phyloP scores from a whole-genome alignment of 2,888 invertebrate genomes.

The Ornithoptera priamus region DNA sequence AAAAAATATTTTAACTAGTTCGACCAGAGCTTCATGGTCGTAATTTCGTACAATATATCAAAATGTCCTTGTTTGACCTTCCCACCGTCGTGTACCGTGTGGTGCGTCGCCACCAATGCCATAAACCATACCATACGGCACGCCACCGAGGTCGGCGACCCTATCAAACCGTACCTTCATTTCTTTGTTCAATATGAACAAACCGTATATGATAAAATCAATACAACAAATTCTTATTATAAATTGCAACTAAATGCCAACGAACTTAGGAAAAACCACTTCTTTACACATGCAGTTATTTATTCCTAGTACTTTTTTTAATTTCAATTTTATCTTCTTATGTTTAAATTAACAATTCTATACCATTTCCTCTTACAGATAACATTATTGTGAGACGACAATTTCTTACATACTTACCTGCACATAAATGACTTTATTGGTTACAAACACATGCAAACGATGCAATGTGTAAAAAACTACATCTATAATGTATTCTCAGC shows the following conservation, averaged over 20 bases:
- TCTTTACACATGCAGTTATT: too few species aligned
- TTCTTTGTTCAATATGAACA: slow-evolving; percentile 26
- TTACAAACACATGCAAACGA: too few species aligned
- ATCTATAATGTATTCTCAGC: too few species aligned
- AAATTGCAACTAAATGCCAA: background rate
- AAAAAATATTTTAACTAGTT: background rate
- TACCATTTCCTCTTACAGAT: too few species aligned
- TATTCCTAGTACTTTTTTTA: too few species aligned
- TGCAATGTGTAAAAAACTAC: too few species aligned
- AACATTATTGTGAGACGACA: too few species aligned
- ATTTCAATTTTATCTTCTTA: too few species aligned
- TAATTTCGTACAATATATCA: slow-evolving; percentile 18
- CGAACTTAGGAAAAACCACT: background rate
- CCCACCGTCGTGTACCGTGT: slow-evolving; percentile 42
- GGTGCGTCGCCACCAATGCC: slow-evolving; percentile 40
- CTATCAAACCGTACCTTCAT: slow-evolving; percentile 34
- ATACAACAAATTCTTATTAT: background rate
- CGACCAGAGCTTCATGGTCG: background rate
- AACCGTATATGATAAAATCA: slow-evolving; percentile 5
- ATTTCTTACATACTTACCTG: too few species aligned
- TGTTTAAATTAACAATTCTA: too few species aligned
- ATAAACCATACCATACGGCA: slow-evolving; percentile 39
- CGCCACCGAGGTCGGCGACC: slow-evolving; percentile 38
- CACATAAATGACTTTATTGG: too few species aligned
- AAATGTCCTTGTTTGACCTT: slow-evolving; percentile 48